These are phyloP conservation scores for Anabacerthia variegaticeps DNA, from an alignment of 2,797 vertebrate species.

Conservation along the genomic window DNA sequence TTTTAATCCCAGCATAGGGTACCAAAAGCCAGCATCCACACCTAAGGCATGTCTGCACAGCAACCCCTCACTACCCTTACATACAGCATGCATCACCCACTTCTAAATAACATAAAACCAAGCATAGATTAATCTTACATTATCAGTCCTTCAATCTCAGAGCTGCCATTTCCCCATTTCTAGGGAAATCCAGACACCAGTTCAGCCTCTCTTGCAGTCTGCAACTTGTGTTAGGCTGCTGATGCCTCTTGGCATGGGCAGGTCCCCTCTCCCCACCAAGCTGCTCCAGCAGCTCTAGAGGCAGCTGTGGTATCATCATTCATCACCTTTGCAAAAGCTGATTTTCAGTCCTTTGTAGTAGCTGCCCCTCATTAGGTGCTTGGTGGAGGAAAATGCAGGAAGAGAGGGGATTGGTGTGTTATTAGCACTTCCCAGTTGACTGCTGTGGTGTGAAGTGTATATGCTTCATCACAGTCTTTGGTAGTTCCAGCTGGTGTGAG, in stretches of 20 bases:
- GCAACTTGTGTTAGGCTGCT: background rate
- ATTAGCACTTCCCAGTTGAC: background rate
- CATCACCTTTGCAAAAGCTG: background rate
- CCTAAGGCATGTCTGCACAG: background rate
- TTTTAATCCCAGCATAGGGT: background rate
- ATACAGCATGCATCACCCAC: background rate
- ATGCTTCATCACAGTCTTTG: background rate
- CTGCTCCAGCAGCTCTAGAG: background rate
- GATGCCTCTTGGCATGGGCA: background rate
- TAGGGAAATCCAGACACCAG: background rate
- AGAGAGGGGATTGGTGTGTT: background rate
- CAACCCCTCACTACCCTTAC: background rate
- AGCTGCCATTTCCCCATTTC: background rate
- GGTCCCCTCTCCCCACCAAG: background rate
- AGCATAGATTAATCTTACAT: background rate
- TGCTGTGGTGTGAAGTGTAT: fast-evolving
- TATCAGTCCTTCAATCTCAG: background rate
- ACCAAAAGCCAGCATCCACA: background rate
- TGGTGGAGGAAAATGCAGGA: background rate
- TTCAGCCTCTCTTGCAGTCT: background rate
- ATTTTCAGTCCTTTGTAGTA: background rate
- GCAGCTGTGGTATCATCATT: background rate
- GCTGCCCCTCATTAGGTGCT: background rate
- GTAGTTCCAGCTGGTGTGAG: background rate
- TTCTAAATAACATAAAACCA: background rate